Evolutionary conservation across 2,113 vertebrate species (phyloP), one percentile per base, ranked within the genome.

Genomic region (Oxyura jamaicensis): DNA sequence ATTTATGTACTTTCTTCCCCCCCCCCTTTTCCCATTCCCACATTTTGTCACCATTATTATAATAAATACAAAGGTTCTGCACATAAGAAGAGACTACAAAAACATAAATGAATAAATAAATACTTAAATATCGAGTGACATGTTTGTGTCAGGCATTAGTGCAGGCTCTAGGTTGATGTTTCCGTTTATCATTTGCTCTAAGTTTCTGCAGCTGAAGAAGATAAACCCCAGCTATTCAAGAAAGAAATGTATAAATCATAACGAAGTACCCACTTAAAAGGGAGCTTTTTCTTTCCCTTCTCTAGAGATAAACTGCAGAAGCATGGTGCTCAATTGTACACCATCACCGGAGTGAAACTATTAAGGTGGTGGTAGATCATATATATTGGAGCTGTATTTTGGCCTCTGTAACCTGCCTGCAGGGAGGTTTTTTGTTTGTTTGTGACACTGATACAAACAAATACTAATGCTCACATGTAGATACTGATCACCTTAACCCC

Each of bases 101-200:
- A 97, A 97, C 97, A 83, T 96, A 97, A 97, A 91, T 96, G 97
- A 96, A 97, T 96, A 97, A 98, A 98, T 97, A 98, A 98, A 98
- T 98, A 97, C 96, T 96, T 98, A 98, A 97, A 93, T 85, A 93
- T 83, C 91, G 17, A 97, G 92, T 97, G 97, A 98, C 97, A 97
- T 66, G 93, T 98, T 98, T 98, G 96, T 97, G 96, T 97, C 96
- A 94, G 91, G 81, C 90, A 90, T 95, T 97, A 96, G 91, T 13
- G 52, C 96, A 91, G 96, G 75, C 92, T 91, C 93, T 93, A 91
- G 55, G 95, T 88, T 96, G 97, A 97, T 93, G 94, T 97, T 95
- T 93, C 78, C 90, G 29, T 96, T 97, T 97, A 96, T 97, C 96
- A 83, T 98, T 97, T 95, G 83, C 84, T 91, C 71, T 79, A 81